A percentile compares a stretch with the other conserved stretches of the same genome.
These are phyloP conservation scores for Nothocercus julius DNA, from an alignment of 2,113 vertebrate genomes.

Conservation along the genomic window DNA sequence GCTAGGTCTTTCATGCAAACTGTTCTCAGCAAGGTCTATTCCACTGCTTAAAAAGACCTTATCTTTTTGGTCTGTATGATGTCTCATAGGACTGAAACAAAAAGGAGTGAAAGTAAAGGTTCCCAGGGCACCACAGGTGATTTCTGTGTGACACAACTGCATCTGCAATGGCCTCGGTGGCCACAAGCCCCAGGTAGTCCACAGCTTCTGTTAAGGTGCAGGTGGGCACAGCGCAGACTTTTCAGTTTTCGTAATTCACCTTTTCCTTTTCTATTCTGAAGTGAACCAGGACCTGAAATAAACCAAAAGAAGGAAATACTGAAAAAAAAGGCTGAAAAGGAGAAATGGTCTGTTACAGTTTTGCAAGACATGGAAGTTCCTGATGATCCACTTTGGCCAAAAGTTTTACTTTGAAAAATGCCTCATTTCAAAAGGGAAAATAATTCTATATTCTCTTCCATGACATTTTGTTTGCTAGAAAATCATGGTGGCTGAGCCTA, in stretches of 20 bases:
- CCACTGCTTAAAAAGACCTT: background rate
- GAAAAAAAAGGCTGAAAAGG: background rate
- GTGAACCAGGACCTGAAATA: background rate
- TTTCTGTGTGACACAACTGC: background rate
- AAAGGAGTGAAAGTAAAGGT: background rate
- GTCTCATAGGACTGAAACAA: background rate
- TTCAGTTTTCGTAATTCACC: background rate
- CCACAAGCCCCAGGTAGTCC: background rate
- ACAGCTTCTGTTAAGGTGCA: background rate
- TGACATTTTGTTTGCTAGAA: background rate
- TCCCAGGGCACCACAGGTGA: background rate
- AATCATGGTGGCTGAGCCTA: background rate
- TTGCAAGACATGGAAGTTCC: background rate
- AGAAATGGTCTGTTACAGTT: background rate
- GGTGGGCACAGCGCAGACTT: background rate
- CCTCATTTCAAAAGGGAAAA: background rate
- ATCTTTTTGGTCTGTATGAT: background rate
- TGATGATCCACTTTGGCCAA: background rate
- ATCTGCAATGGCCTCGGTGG: background rate
- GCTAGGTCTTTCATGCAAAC: constrained; percentile 6
- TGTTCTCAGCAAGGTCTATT: constrained; percentile 23
- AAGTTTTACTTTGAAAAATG: background rate
- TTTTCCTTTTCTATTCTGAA: background rate
- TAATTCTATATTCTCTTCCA: background rate
- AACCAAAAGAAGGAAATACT: background rate